These are phyloP conservation scores for Microcebus murinus DNA, from an alignment of 2,113 vertebrate species.

Conservation along the genomic window DNA sequence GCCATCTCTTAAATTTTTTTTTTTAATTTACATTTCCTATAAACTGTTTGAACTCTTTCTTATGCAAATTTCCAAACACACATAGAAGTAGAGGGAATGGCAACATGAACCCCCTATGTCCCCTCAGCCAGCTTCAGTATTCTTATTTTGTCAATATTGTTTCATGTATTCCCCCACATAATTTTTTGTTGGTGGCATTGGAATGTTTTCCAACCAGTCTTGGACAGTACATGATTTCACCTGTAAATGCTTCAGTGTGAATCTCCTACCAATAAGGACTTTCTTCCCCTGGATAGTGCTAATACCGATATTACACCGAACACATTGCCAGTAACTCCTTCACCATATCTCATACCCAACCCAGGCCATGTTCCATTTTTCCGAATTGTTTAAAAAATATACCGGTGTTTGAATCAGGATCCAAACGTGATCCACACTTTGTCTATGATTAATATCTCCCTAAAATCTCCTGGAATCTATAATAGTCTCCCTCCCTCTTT, in stretches of 20 bases:
- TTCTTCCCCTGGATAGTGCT: background rate
- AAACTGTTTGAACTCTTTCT: background rate
- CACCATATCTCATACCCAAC: no score
- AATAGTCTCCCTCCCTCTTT: background rate
- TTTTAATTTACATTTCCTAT: background rate
- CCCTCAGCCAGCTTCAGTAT: background rate
- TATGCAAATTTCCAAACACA: background rate
- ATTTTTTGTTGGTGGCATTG: background rate
- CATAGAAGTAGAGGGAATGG: background rate
- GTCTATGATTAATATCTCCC: background rate
- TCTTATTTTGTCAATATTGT: background rate
- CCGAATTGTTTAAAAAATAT: background rate
- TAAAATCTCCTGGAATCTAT: background rate
- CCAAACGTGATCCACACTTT: background rate
- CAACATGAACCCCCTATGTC: background rate
- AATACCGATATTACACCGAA: no score
- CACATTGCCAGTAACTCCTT: background rate
- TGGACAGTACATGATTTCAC: background rate
- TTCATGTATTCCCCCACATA: background rate
- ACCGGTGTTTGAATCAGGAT: background rate
- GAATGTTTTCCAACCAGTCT: constrained; percentile 13
- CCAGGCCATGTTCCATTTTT: background rate
- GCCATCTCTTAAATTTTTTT: no score
- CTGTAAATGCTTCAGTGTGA: background rate
- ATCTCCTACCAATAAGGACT: background rate